A percentile compares a stretch with the other conserved stretches of the same genome.
phyloP scores from a whole-genome alignment of 2,113 vertebrate genomes.

The Alouatta palliata region DNA sequence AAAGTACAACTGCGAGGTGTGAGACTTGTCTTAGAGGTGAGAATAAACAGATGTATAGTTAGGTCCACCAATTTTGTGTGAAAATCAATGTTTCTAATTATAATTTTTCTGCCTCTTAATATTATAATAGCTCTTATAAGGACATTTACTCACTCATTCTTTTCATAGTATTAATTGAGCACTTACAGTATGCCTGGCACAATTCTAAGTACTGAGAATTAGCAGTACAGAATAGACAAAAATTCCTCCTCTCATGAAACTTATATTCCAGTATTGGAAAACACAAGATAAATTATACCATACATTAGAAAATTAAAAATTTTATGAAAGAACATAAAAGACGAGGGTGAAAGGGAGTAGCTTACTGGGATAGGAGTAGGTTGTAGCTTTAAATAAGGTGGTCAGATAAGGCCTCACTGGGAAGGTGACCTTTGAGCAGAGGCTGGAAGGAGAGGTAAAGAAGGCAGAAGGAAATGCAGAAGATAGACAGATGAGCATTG shows the following conservation, averaged over 20 bases:
- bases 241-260: background rate
- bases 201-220: background rate
- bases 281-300: background rate
- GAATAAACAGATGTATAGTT: background rate
- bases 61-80: background rate
- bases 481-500: background rate
- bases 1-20: background rate
- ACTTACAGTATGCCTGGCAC: background rate
- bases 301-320: background rate
- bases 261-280: background rate
- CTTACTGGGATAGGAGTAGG: rapidly evolving
- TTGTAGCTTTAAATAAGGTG: background rate
- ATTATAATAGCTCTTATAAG: background rate
- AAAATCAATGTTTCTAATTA: background rate
- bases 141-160: background rate
- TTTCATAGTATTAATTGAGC: background rate
- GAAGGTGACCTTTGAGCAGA: background rate
- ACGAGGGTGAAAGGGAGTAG: background rate
- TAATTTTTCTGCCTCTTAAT: background rate
- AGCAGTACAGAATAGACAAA: background rate
- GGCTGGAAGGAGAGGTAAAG: background rate
- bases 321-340: background rate
- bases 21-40: background rate
- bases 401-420: background rate
- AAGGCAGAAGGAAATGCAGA: background rate